phyloP scores from a whole-genome alignment of 2,113 vertebrate species.

The Chinchilla lanigera region DNA sequence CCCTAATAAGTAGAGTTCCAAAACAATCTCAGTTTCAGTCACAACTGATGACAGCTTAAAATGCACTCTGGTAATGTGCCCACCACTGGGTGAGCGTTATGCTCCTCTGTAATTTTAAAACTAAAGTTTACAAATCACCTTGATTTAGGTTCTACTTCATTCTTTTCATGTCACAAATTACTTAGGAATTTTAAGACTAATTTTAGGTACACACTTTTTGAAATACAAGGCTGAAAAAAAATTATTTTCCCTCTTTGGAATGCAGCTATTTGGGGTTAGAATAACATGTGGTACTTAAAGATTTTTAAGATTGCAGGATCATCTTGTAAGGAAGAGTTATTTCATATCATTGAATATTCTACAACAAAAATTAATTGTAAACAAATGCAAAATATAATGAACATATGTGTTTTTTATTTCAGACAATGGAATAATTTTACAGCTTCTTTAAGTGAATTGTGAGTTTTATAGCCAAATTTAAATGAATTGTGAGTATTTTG shows the following conservation, averaged over 20 bases:
- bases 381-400: constrained; percentile 34
- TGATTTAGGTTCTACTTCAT: neutral
- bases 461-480: neutral
- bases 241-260: neutral
- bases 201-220: neutral
- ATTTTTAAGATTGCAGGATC: neutral
- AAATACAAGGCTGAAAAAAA: constrained; percentile 19
- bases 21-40: constrained; percentile 35
- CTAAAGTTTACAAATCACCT: neutral
- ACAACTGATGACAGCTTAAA: constrained; percentile 55
- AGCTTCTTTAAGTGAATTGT: constrained; percentile 11
- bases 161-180: constrained; percentile 7
- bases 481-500: constrained; percentile 1
- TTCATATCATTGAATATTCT: neutral
- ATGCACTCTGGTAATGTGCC: neutral
- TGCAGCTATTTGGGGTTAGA: constrained; percentile 10
- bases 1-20: neutral
- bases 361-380: constrained; percentile 47
- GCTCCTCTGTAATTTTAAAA: neutral
- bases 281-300: constrained; percentile 6
- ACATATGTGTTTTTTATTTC: constrained; percentile 39
- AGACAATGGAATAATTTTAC: neutral
- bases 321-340: constrained; percentile 11
- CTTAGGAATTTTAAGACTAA: constrained; percentile 1
- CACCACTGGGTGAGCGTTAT: neutral